A percentile compares a stretch with the other conserved stretches of the same genome.
phyloP scores from a whole-genome alignment of 2,113 vertebrate genomes.

The Micromys minutus region DNA sequence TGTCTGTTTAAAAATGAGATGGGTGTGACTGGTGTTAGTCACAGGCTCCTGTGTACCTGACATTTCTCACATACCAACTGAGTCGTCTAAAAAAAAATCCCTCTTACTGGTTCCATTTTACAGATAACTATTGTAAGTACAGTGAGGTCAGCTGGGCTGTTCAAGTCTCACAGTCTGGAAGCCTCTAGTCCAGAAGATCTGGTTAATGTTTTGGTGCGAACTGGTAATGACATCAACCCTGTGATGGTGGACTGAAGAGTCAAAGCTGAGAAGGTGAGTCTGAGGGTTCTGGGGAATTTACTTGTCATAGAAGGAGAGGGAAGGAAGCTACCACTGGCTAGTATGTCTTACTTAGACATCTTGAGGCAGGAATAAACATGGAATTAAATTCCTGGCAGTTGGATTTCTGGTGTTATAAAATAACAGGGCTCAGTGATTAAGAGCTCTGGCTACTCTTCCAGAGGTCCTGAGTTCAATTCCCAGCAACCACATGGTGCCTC shows the following conservation, averaged over 20 bases:
- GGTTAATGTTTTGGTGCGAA: background rate
- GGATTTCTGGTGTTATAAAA: background rate
- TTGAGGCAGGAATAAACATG: background rate
- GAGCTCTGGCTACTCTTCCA: too few species aligned
- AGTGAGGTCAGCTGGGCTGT: slow-evolving; percentile 40
- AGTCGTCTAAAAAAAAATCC: background rate
- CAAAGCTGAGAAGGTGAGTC: background rate
- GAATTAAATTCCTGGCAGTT: background rate
- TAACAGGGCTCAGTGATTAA: too few species aligned
- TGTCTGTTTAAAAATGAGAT: background rate
- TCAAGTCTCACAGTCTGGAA: slow-evolving; percentile 41
- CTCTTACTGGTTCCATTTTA: background rate
- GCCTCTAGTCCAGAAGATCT: background rate
- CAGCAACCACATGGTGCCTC: too few species aligned
- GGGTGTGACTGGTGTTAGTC: background rate
- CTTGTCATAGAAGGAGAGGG: background rate
- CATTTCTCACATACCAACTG: background rate
- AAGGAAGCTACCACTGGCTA: background rate
- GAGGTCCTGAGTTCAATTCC: too few species aligned
- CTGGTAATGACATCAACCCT: background rate
- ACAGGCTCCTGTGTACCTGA: background rate
- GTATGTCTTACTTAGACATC: background rate
- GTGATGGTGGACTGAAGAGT: background rate
- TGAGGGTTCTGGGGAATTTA: slow-evolving; percentile 29
- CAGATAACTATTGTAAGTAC: background rate